Evolutionary conservation across 1,140 invertebrate species (phyloP).

Genomic region (Penaeus indicus): DNA sequence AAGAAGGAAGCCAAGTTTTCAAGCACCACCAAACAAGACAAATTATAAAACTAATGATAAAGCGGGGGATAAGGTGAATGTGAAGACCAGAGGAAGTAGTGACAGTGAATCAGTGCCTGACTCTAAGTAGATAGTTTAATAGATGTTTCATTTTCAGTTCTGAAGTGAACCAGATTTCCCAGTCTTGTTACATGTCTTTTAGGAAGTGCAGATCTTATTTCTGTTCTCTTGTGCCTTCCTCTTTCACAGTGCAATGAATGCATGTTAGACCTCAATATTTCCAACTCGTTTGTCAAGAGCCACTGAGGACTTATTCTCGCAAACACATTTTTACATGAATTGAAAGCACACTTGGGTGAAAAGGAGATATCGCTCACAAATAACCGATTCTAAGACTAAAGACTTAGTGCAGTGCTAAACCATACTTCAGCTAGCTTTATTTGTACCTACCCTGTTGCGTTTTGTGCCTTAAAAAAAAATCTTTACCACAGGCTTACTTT

Average conservation of each 20-base stretch:
- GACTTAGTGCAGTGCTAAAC: neutral
- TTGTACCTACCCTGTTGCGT: conserved; percentile 35
- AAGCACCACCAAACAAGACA: conserved; percentile 18
- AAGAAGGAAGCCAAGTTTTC: conserved; percentile 31
- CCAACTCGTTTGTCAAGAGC: neutral
- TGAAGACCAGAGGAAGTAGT: conserved; percentile 27
- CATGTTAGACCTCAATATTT: neutral
- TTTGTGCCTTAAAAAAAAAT: conserved; percentile 56
- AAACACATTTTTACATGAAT: conserved; percentile 10
- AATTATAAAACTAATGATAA: conserved; percentile 33
- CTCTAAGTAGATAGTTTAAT: conserved; percentile 45
- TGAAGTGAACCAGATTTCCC: neutral
- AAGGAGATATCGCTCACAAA: neutral
- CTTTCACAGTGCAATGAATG: conserved; percentile 45
- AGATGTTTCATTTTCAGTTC: neutral
- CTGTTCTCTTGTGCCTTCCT: conserved; percentile 51
- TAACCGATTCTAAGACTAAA: conserved; percentile 21
- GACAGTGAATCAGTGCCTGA: conserved; percentile 62
- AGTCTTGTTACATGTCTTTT: conserved; percentile 26
- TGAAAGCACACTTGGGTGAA: neutral
- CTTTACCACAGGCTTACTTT: conserved; percentile 19
- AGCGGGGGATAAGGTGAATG: neutral
- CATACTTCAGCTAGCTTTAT: conserved; percentile 25
- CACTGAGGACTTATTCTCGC: conserved; percentile 10
- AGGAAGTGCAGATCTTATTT: conserved; percentile 33